These are phyloP conservation scores for Rhabdornis inornatus DNA, from an alignment of 2,113 vertebrate species.

Conservation along the genomic window DNA sequence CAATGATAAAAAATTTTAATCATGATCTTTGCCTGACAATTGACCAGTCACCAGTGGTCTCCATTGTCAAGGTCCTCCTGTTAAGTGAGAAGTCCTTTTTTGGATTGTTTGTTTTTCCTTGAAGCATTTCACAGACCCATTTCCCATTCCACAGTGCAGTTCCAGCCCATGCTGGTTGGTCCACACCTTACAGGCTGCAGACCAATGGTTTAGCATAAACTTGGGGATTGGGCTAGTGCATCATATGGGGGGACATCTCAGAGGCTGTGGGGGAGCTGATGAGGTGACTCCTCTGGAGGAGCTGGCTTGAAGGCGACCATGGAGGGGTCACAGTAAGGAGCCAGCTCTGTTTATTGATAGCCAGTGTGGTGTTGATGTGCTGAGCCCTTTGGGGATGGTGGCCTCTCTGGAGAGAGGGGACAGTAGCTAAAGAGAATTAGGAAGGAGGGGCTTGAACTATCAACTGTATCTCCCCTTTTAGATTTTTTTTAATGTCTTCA, in stretches of 20 bases:
- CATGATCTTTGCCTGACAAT: background rate
- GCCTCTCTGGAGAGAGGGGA: background rate
- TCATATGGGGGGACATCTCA: background rate
- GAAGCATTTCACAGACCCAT: background rate
- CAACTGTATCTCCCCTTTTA: background rate
- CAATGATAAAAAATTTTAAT: background rate
- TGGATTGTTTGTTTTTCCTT: background rate
- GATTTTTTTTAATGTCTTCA: background rate
- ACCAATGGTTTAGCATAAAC: background rate
- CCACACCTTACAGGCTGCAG: background rate
- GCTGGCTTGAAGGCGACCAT: background rate
- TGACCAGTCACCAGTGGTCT: background rate
- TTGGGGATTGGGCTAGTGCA: background rate
- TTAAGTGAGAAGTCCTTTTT: background rate
- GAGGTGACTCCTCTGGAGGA: background rate
- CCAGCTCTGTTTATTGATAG: background rate
- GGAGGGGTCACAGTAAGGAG: background rate
- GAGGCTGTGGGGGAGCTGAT: background rate
- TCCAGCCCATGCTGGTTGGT: background rate
- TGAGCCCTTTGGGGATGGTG: fast-evolving
- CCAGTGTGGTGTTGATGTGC: background rate
- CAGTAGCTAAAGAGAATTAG: background rate
- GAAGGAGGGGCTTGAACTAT: background rate
- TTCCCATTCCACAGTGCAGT: background rate
- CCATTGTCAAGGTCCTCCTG: background rate